A percentile compares a stretch with the other conserved stretches of the same genome.
These are phyloP conservation scores for Elysia crispata DNA, from an alignment of 2,888 invertebrate genomes.

Conservation along the genomic window DNA sequence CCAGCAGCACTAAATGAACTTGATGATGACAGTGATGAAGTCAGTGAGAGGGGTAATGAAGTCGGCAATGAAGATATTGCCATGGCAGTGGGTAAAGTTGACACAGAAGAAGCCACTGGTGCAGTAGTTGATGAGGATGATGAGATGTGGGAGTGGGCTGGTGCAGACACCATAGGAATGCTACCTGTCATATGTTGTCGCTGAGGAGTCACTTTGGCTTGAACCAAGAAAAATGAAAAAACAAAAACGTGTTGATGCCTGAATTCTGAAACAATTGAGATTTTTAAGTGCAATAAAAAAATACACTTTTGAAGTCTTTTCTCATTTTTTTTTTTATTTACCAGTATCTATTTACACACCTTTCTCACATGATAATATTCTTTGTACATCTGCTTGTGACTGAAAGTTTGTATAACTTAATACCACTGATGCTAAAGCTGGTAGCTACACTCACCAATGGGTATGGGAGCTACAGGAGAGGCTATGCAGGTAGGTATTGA, in stretches of 20 bases:
- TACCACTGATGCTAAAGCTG: no score
- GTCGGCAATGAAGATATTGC: slow-evolving; percentile 38
- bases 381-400: no score
- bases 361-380: no score
- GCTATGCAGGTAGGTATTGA: slow-evolving; percentile 33
- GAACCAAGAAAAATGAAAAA: slow-evolving; percentile 16
- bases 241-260: not conserved
- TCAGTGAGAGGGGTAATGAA: slow-evolving; percentile 1
- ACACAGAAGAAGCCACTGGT: slow-evolving; percentile 52
- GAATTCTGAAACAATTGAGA: not conserved
- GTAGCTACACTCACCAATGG: slow-evolving; percentile 59
- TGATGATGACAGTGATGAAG: slow-evolving; percentile 5
- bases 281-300: not conserved
- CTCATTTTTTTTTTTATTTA: not conserved
- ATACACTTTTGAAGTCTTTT: not conserved
- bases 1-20: not conserved
- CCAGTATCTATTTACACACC: not conserved
- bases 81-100: slow-evolving; percentile 52
- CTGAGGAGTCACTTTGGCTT: slow-evolving; percentile 71
- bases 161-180: slow-evolving; percentile 45
- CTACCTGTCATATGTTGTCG: slow-evolving; percentile 58
- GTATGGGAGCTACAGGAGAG: slow-evolving; percentile 56
- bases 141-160: slow-evolving; percentile 46
- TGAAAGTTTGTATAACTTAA: no score
- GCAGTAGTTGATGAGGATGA: slow-evolving; percentile 41